Conservation (phyloP, 2,888 invertebrate genomes). For the Aphidoletes aphidimyza region DNA sequence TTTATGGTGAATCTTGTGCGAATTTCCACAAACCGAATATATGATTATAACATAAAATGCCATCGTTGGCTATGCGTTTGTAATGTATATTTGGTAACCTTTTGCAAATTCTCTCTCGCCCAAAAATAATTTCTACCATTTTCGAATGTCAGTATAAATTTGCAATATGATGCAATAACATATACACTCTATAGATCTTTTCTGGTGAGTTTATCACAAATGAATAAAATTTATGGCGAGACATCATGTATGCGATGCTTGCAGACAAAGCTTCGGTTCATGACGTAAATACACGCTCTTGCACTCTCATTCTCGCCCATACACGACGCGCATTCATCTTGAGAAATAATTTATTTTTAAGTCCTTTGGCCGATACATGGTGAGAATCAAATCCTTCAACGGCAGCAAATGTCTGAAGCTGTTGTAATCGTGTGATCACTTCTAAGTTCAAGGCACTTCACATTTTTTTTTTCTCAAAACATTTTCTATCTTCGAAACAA, state of each 20-base stretch:
- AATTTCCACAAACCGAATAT: neutral
- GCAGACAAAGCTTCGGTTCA: neutral
- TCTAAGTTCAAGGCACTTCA: neutral
- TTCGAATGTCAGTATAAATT: neutral
- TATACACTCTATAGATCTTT: too few relatives aligned
- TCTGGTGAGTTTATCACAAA: constrained; percentile 36
- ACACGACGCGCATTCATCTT: neutral
- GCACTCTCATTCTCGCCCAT: too few relatives aligned
- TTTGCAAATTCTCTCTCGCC: neutral
- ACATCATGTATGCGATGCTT: constrained; percentile 20
- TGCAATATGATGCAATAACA: constrained; percentile 7
- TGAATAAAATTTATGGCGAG: constrained; percentile 49
- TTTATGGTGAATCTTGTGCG: constrained; percentile 35
- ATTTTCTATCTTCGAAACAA: neutral
- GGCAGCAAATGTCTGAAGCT: neutral
- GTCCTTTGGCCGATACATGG: neutral
- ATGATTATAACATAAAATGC: neutral
- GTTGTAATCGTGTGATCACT: neutral
- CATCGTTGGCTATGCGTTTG: neutral
- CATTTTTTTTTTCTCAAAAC: neutral
- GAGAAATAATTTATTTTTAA: neutral
- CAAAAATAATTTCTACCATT: neutral
- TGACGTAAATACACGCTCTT: constrained; percentile 40
- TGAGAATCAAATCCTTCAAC: neutral
- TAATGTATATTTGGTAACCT: neutral